Evolutionary conservation across 2,888 invertebrate genomes (phyloP).

Genomic region (Pseudococcus jackbeardsleyi): DNA sequence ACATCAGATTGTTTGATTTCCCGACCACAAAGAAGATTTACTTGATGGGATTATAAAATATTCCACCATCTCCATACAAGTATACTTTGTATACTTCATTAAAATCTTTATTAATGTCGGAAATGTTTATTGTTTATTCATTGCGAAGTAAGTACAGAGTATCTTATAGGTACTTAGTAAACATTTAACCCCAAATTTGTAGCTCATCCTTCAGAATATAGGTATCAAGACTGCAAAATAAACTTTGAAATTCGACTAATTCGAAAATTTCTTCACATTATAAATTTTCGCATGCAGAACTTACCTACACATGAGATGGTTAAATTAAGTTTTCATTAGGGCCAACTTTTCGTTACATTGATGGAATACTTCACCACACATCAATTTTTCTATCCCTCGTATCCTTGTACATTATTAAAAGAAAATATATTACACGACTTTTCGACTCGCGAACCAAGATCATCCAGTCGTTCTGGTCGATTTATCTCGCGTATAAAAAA

Average conservation of each 20-base stretch:
- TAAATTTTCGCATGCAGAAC: neutral
- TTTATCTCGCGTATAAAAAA: neutral
- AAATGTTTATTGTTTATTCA: slow-evolving; percentile 24
- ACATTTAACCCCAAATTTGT: neutral
- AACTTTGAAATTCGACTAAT: slow-evolving; percentile 20
- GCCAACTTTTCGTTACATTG: neutral
- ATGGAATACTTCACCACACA: neutral
- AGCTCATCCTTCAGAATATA: neutral
- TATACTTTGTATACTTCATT: neutral
- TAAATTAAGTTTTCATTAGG: slow-evolving; percentile 7
- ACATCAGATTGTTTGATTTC: neutral
- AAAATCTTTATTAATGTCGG: slow-evolving; percentile 20
- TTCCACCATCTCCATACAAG: neutral
- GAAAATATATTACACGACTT: neutral
- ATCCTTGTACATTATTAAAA: too few relatives aligned
- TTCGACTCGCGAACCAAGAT: neutral
- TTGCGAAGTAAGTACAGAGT: neutral
- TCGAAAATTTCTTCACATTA: neutral
- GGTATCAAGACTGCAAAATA: neutral
- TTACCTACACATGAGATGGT: neutral
- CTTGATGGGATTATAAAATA: neutral
- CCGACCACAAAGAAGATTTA: neutral
- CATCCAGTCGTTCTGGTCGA: neutral
- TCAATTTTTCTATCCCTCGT: neutral
- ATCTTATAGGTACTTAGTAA: neutral